Conservation (phyloP, 2,113 vertebrate genomes). For the Amphiprion ocellaris region DNA sequence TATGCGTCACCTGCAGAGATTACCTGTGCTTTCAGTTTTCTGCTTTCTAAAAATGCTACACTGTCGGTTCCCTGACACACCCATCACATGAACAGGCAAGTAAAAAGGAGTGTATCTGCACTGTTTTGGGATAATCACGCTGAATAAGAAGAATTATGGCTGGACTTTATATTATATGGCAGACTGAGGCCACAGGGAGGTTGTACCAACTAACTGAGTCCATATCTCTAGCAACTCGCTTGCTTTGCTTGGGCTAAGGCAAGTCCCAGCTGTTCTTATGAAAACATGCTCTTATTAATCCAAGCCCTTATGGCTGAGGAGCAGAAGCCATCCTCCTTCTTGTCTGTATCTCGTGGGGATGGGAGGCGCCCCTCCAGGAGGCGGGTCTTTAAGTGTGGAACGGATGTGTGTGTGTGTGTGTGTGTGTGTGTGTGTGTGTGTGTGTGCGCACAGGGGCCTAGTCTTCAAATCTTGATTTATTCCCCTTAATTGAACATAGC, state of each 20-base stretch:
- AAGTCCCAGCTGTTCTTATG: conserved; percentile 80
- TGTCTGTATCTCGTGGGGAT: conserved; percentile 69
- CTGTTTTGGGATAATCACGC: conserved; percentile 42
- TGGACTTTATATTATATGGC: conserved; percentile 45
- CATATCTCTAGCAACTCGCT: conserved; percentile 70
- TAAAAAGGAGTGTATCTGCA: conserved; percentile 63
- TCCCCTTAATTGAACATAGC: conserved; percentile 35
- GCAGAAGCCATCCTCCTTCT: conserved; percentile 70
- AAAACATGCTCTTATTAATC: conserved; percentile 77
- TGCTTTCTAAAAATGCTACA: conserved; percentile 50
- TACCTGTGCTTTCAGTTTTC: conserved; percentile 64
- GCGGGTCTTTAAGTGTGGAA: conserved; percentile 45
- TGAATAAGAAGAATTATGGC: conserved; percentile 56
- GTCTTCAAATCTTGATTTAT: conserved; percentile 43
- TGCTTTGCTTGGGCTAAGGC: conserved; percentile 66
- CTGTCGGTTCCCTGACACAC: conserved; percentile 63
- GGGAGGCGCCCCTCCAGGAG: conserved; percentile 67
- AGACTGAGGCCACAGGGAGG: conserved; percentile 49
- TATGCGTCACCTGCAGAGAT: conserved; percentile 66
- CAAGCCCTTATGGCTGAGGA: conserved; percentile 68
- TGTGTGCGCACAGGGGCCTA: conserved; percentile 28
- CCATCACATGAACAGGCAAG: conserved; percentile 80
- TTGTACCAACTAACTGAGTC: conserved; percentile 65
- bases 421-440: conserved; percentile 36
- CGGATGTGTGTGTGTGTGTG: conserved; percentile 36